Percentiles rank a stretch among this genome's conserved stretches.
Evolutionary conservation across 2,797 vertebrate genomes (phyloP).

Genomic region (Danionella dracula): DNA sequence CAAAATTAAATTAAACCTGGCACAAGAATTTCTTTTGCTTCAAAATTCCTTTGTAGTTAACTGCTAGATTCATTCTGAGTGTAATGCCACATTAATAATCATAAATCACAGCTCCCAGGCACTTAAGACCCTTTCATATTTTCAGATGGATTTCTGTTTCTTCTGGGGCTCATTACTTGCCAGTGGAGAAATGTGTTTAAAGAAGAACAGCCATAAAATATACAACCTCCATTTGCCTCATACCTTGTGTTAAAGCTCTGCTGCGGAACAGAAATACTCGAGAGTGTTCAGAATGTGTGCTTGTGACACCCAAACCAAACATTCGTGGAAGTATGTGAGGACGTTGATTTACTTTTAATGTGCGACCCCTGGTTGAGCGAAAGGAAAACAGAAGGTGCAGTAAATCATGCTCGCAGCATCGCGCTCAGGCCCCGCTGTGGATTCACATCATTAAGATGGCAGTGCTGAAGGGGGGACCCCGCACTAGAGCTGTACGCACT

Average conservation of each 20-base stretch:
- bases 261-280: constrained; percentile 6
- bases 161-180: constrained; percentile 31
- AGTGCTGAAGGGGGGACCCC: not conserved
- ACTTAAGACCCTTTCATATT: constrained; percentile 39
- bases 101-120: constrained; percentile 27
- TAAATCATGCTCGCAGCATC: constrained; percentile 34
- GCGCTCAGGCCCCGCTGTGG: not conserved
- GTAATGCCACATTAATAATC: constrained; percentile 17
- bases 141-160: constrained; percentile 30
- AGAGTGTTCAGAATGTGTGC: not conserved
- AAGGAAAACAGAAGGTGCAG: constrained; percentile 37
- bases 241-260: constrained; percentile 27
- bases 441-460: constrained; percentile 38
- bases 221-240: constrained; percentile 22
- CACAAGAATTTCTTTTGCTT: not conserved
- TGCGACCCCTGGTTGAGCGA: constrained; percentile 29
- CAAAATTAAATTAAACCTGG: constrained; percentile 8
- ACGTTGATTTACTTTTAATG: constrained; percentile 46
- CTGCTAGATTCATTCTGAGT: constrained; percentile 37
- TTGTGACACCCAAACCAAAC: constrained; percentile 29
- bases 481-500: not conserved
- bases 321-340: constrained; percentile 29
- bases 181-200: constrained; percentile 40
- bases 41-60: constrained; percentile 6
- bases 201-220: constrained; percentile 30